Conservation (phyloP, 2,888 invertebrate species). For the Serripes groenlandicus region DNA sequence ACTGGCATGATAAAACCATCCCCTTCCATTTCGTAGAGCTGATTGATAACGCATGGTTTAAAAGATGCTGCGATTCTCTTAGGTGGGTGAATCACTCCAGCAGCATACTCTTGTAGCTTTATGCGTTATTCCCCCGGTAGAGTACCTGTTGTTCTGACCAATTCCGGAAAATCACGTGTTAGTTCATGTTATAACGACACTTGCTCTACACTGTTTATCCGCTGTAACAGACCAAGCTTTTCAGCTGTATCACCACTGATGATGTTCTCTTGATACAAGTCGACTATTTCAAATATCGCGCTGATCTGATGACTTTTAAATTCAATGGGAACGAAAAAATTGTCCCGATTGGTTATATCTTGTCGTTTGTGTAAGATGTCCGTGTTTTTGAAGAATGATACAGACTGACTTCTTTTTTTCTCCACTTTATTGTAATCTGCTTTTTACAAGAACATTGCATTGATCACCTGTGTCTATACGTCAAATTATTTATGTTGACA, state of each 20-base stretch:
- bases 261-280: slow-evolving; percentile 1
- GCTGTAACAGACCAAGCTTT: slow-evolving; percentile 21
- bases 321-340: neutral
- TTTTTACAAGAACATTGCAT: slow-evolving; percentile 38
- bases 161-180: slow-evolving; percentile 28
- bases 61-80: neutral
- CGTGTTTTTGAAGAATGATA: slow-evolving; percentile 27
- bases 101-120: slow-evolving; percentile 18
- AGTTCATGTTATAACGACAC: too few species aligned
- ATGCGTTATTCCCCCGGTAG: slow-evolving; percentile 20
- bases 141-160: slow-evolving; percentile 17
- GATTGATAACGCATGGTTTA: neutral
- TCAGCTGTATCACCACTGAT: slow-evolving; percentile 41
- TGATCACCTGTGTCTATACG: slow-evolving; percentile 49
- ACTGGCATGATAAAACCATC: neutral
- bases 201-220: neutral
- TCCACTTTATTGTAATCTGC: slow-evolving; percentile 25
- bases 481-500: slow-evolving; percentile 17
- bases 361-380: slow-evolving; percentile 43
- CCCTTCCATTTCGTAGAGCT: neutral
- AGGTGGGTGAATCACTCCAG: neutral
- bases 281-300: slow-evolving; percentile 33
- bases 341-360: slow-evolving; percentile 32
- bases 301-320: slow-evolving; percentile 12
- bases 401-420: slow-evolving; percentile 25